Base-by-base conservation (phyloP, 2,113 vertebrate species). In the Marmota flaviventris region DNA sequence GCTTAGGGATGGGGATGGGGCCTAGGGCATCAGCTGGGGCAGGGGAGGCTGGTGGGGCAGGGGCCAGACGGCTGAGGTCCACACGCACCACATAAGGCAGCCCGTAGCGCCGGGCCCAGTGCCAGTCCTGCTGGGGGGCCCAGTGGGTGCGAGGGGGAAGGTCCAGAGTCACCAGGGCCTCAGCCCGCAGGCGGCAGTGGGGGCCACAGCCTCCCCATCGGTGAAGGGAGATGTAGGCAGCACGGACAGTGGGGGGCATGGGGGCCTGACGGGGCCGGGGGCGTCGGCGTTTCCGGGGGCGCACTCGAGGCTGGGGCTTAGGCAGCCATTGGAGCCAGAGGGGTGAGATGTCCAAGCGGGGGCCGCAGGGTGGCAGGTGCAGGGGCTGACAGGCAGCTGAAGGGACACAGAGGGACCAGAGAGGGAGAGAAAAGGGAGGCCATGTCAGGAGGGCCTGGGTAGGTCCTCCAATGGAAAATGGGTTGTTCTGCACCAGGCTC, bases 91-190 rank as follows among this genome's bases (percentile, higher is more conserved):
- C 98, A 0, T 42, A 92, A 84, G 98, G 98, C 85, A 98, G 90
- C 81, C 97, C 96, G 0, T 98, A 98, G 9, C 61, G 97, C 72
- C 96, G 94, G 72, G 97, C 98, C 98, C 98, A 98, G 67, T 94
- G 92, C 97, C 97, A 97, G 93, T 98, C 98, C 58, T 97, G 94
- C 95, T 96, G 96, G 1, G 84, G 96, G 14, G 16, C 69, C 96
- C 93, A 95, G 70, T 16, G 6, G 34, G 93, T 14, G 0, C 32
- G 11, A 20, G 87, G 17, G 7, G 34, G 61, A 3, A 7, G 39
- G 20, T 32, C 58, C 56, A 98, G 84, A 22, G 79, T 65, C n/a
- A 97, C 97, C 32, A 20, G 4, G 9, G 91, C 96, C 76, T 97
- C 98, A 0, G 81, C 97, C 8, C 0, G 83, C 17, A 98, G 93